These are phyloP conservation scores for Cotesia congregata DNA, from an alignment of 2,888 invertebrate species.

Conservation along the genomic window DNA sequence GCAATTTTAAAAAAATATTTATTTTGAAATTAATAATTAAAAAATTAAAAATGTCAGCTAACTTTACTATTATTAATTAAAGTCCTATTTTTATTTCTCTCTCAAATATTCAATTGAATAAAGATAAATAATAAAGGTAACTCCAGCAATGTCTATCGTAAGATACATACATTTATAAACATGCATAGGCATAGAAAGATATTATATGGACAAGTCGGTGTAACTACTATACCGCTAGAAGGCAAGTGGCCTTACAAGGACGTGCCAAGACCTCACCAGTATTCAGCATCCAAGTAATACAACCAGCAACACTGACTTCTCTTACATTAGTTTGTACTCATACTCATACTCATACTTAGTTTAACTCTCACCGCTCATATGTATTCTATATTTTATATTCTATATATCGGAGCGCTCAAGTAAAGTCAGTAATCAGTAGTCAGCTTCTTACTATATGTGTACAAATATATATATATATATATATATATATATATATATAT, in stretches of 20 bases:
- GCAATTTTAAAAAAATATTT: too few species aligned
- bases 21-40: too few species aligned
- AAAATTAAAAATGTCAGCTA: too few species aligned
- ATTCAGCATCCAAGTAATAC: too few species aligned
- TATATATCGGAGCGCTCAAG: not conserved
- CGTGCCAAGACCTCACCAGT: conserved; percentile 56
- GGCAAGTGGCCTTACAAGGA: conserved; percentile 70
- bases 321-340: conserved; percentile 32
- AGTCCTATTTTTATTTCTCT: too few species aligned
- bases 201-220: conserved; percentile 40
- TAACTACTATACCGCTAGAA: conserved; percentile 52
- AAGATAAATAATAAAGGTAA: too few species aligned
- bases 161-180: too few species aligned
- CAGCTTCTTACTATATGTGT: too few species aligned
- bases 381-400: conserved; percentile 11
- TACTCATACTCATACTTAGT: not conserved
- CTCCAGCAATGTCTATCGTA: too few species aligned
- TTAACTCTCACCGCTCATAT: conserved; percentile 4
- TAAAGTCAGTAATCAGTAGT: too few species aligned
- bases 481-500: not conserved
- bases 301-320: conserved; percentile 26
- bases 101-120: too few species aligned
- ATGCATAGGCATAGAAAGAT: not conserved
- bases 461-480: conserved; percentile 19
- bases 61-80: too few species aligned